A percentile compares a stretch with the other conserved stretches of the same genome.
phyloP scores from a whole-genome alignment of 35 echinoderm and acorn worm species.

The Acanthaster planci region DNA sequence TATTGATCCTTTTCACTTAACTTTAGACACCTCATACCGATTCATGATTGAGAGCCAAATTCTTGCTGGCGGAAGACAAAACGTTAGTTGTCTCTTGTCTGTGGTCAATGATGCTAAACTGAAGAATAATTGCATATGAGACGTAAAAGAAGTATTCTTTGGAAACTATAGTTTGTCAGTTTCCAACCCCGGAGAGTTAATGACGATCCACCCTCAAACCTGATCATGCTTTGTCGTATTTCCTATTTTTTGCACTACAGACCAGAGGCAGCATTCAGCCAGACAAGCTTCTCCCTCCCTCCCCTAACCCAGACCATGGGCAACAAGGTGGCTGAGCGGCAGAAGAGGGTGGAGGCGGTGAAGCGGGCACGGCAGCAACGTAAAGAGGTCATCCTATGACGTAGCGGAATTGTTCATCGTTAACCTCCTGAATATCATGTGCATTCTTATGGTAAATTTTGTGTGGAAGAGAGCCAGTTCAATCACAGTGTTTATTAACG shows the following conservation, averaged over 20 bases:
- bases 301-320: conserved; percentile 91
- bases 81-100: too few relatives aligned
- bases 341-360: conserved; percentile 89
- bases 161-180: neutral
- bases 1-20: too few relatives aligned
- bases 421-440: too few relatives aligned
- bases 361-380: conserved; percentile 82
- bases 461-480: neutral
- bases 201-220: neutral
- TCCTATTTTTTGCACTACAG: conserved; percentile 33
- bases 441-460: neutral
- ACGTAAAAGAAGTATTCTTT: too few relatives aligned
- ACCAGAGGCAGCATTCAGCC: conserved; percentile 86
- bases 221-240: neutral
- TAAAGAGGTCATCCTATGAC: conserved; percentile 82
- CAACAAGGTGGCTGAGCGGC: conserved; percentile 83
- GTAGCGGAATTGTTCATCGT: neutral
- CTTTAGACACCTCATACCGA: too few relatives aligned
- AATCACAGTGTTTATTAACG: neutral
- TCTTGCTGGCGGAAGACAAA: too few relatives aligned
- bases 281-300: conserved; percentile 85
- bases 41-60: too few relatives aligned
- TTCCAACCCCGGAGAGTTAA: too few relatives aligned
- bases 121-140: too few relatives aligned
- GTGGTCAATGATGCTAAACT: too few relatives aligned